Evolutionary conservation across 2,888 invertebrate species (phyloP), one percentile per base, ranked within the genome.

Genomic region (Chrysopilus asiliformis): DNA sequence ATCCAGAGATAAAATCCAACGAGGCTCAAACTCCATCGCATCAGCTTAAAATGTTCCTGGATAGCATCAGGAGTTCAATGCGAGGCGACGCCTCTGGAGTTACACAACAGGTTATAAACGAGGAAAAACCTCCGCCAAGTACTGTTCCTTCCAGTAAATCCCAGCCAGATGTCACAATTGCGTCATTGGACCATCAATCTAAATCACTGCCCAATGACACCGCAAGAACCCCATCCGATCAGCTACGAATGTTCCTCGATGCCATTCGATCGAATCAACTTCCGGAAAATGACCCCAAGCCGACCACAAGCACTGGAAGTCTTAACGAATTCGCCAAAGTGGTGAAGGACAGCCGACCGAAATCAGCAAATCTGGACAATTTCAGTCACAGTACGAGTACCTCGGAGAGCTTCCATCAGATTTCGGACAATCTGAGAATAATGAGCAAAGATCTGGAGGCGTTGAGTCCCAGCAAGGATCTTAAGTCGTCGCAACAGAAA

Each of bases 401-500:
- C 13, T 60, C 58, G 1, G 60, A 61, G 40, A 61, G 60, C 41
- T 63, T 63, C 32, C 58, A 61, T 37, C 59, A 61, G 43, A 60
- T 63, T 28, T 60, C 63, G 13, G 63, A 63, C 45, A 63, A 63
- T 43, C 38, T 63, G 16, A 54, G 63, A 2, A 45, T 61, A 9
- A 60, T 63, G 60, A 63, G 60, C 43, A 57, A 63, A 40, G 62
- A 63, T 29, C 42, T 63, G 14, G 57, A 63, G 42, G 56, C 60
- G 2, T 46, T 62, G 6, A 60, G 60, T 37, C 60, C 60, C 9
- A 57, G 40, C 14, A 42, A 38, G 18, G 38, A 36, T 14, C 7
- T 40, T n/a, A 34, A 28, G 6, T 16, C 15, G 28, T 15, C 19
- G 24, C n/a, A n/a, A 14, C 32, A 38, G 8, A 30, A 26, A 20